Evolutionary conservation across 64 coral and sea anemone genomes (phyloP), one percentile per base, ranked within the genome.

Genomic region (Montipora sp.): DNA sequence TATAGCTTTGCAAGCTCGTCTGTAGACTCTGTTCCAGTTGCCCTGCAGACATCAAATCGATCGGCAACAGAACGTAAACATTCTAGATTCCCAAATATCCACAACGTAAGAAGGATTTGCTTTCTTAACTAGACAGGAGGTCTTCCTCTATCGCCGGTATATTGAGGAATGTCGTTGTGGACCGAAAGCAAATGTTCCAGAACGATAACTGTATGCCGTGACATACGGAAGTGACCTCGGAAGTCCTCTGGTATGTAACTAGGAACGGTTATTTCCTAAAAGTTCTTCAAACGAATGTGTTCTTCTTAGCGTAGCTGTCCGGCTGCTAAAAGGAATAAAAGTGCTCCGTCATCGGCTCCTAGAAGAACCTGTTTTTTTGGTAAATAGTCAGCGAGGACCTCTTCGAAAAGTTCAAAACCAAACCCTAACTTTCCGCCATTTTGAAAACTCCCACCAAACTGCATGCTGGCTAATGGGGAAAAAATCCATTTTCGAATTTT

Each of bases 81-180:
- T 36, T 89, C 74, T 7, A 77, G 89, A 65, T 90, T 90, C 0
- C 60, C 89, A 79, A 81, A 77, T 19, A 69, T 69, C 88, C 88
- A 90, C 15, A 81, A 22, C 1, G 77, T 80, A n/a, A 80, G 36
- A 20, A 90, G 59, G 24, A 80, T 65, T 23, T 79, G 50, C 75
- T 90, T 90, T 55, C 55, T 79, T 61, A 90, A 51, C 49, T 92
- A 69, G 5, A 84, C 90, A 18, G 90, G 79, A 61, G 80, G 61
- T 76, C 71, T 83, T 66, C 90, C 90, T 75, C 90, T 59, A 44
- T 77, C 7, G 47, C n/a, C 21, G 44, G 67, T 45, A 43, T 43
- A 80, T 20, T 83, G 61, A 70, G 79, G 83, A 83, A 91, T 83
- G 11, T 84, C 51, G 70, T 46, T 24, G 73, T 73, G 81, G 20